Evolutionary conservation across 2,797 vertebrate genomes (phyloP), one percentile per base, ranked within the genome.

Genomic region (Rachycentron canadum): DNA sequence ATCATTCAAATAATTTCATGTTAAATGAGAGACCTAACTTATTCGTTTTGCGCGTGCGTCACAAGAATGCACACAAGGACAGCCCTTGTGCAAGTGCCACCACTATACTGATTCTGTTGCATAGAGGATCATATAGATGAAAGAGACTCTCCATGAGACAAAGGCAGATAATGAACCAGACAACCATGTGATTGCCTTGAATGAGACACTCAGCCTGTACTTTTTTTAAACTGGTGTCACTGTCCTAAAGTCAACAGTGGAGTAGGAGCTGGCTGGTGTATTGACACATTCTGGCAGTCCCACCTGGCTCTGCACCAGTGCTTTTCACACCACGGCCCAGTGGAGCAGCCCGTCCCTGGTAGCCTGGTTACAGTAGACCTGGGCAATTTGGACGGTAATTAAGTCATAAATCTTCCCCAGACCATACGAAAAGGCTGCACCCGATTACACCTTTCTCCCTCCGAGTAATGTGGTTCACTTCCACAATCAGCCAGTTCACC

Each of bases 401-500:
- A 96, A 96, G 94, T 88, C 94, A 91, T 95, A 94, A 94, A 95
- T 95, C 94, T 94, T 94, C 83, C 61, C 61, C 25, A 26, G 82
- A 79, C 81, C 86, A 65, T 84, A 84, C 89, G 86, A 93, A 92
- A 92, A 89, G 75, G 73, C 85, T 78, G 72, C 84, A 69, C 79
- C 82, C 69, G 78, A 90, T 91, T 89, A 84, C 80, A 59, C n/a
- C 69, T 73, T 73, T 53, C 68, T 41, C 60, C 72, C 73, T 56
- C 72, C 57, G 65, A 85, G 82, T 92, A 90, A 90, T 91, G 84
- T 45, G 90, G 79, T 89, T 91, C 86, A 63, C 73, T 86, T 88
- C 75, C 79, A 84, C 89, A 91, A 88, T 90, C 80, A 78, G 78
- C 81, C 69, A 80, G 79, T 77, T 87, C 76, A 66, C 72, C 90